phyloP scores from a whole-genome alignment of 2,113 vertebrate species.

The Hylia prasina region DNA sequence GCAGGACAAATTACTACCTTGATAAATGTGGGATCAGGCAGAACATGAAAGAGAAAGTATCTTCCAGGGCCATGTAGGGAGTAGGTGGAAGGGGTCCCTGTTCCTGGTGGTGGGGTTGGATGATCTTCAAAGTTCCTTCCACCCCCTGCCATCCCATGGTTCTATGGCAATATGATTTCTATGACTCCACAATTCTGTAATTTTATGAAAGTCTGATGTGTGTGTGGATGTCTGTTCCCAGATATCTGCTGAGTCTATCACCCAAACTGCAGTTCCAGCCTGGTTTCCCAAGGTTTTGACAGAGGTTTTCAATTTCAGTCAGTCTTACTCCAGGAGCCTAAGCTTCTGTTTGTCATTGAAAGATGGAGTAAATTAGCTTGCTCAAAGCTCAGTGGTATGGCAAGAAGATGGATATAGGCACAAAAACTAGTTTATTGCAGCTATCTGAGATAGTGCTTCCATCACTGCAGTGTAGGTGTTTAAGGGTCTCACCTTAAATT shows the following conservation, averaged over 20 bases:
- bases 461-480: neutral
- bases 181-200: neutral
- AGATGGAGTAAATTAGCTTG: neutral
- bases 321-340: neutral
- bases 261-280: neutral
- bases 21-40: neutral
- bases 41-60: neutral
- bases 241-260: neutral
- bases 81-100: neutral
- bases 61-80: fast-evolving
- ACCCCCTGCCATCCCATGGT: neutral
- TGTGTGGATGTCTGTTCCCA: fast-evolving
- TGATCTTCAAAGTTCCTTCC: neutral
- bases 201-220: neutral
- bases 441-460: neutral
- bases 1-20: neutral
- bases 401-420: neutral
- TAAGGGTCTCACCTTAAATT: neutral
- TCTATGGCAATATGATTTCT: neutral
- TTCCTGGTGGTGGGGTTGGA: neutral
- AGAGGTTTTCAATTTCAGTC: neutral
- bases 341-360: neutral
- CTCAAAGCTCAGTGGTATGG: neutral
- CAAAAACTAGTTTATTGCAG: neutral
- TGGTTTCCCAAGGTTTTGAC: neutral